Conservation (phyloP, 2,888 invertebrate species). For the Pterobdella sp. region DNA sequence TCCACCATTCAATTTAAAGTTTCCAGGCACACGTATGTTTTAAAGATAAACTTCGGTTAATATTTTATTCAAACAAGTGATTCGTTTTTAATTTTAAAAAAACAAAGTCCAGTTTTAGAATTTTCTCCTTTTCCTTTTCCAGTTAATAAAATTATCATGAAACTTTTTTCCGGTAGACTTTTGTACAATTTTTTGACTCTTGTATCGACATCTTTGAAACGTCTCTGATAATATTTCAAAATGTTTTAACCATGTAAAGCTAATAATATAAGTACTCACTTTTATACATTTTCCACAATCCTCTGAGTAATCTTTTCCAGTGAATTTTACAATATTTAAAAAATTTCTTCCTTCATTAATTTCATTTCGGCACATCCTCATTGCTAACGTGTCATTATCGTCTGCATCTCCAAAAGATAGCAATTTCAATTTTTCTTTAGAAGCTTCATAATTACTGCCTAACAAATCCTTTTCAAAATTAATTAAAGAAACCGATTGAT, state of each 20-base stretch:
- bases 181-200: constrained; percentile 19
- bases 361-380: constrained; percentile 18
- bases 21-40: neutral
- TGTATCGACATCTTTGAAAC: neutral
- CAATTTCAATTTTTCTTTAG: neutral
- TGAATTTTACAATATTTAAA: constrained; percentile 12
- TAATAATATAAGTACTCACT: constrained; percentile 10
- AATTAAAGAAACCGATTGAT: neutral
- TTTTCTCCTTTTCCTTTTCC: neutral
- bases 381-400: constrained; percentile 1
- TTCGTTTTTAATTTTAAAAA: constrained; percentile 10
- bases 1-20: neutral
- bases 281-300: constrained; percentile 14
- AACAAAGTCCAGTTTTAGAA: neutral
- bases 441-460: neutral
- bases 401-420: neutral
- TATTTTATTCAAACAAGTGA: neutral
- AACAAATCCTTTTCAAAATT: neutral
- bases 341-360: neutral
- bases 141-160: constrained; percentile 6
- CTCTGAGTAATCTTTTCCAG: neutral
- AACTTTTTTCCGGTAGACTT: neutral
- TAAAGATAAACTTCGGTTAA: too few relatives aligned
- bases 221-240: neutral
- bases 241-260: neutral